These are phyloP conservation scores for Zosterops hypoxanthus DNA, from an alignment of 2,113 vertebrate species.

Conservation along the genomic window DNA sequence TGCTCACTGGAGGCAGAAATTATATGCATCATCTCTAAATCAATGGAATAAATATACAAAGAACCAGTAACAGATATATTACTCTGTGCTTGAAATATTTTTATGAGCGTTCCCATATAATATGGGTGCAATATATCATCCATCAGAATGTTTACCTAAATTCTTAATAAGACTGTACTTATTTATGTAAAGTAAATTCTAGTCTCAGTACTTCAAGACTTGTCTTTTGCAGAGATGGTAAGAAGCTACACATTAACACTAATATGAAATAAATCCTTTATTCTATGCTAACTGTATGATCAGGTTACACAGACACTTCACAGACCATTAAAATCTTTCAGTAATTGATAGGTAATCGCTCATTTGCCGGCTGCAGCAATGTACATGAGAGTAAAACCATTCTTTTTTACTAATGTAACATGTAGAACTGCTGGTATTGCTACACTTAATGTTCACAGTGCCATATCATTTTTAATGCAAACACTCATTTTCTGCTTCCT, in stretches of 20 bases:
- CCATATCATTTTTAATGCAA: constrained; percentile 77
- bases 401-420: constrained; percentile 76
- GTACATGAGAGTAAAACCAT: constrained; percentile 67
- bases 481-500: constrained; percentile 74
- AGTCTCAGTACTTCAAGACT: constrained; percentile 3
- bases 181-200: constrained; percentile 38
- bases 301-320: constrained; percentile 69
- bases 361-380: constrained; percentile 73
- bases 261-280: constrained; percentile 60
- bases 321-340: constrained; percentile 74
- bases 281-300: constrained; percentile 68
- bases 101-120: constrained; percentile 17
- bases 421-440: constrained; percentile 68
- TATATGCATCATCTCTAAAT: constrained; percentile 49
- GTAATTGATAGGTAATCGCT: constrained; percentile 77
- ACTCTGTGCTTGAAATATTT: constrained; percentile 44
- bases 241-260: constrained; percentile 21
- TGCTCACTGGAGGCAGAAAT: constrained; percentile 53
- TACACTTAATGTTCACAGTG: constrained; percentile 69
- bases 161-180: constrained; percentile 10
- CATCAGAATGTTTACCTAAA: constrained; percentile 12
- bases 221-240: neutral
- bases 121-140: neutral
- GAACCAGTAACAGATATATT: constrained; percentile 23
- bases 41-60: constrained; percentile 40